Percentiles rank a stretch among this genome's conserved stretches.
Conservation (phyloP, 37 sponge, comb jelly and placozoan species). For the Haliclona indistincta region DNA sequence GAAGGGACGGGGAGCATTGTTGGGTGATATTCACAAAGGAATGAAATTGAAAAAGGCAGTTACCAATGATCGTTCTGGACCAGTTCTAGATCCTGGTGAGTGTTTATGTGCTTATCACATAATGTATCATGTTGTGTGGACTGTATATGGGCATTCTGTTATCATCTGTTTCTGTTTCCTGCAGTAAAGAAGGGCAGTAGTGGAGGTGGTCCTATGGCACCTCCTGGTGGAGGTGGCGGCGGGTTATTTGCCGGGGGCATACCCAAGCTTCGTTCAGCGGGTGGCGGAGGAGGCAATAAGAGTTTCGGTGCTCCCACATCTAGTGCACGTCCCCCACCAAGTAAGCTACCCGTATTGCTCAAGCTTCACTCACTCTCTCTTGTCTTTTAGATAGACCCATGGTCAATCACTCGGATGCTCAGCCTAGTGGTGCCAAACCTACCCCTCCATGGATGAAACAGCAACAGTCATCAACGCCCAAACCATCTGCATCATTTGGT, state of each 20-base stretch:
- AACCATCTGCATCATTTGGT: no score
- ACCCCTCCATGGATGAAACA: background rate
- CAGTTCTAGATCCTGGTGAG: conserved; percentile 37
- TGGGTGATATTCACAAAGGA: conserved; percentile 79
- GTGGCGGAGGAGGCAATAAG: background rate
- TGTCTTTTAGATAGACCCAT: no score
- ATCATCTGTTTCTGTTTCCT: background rate
- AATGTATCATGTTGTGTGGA: background rate
- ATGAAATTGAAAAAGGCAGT: conserved; percentile 76
- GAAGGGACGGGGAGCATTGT: conserved; percentile 65
- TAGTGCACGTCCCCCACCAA: background rate
- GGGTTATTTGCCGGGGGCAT: conserved; percentile 92
- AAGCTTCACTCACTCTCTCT: background rate
- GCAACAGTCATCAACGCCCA: background rate
- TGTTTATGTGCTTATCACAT: no score
- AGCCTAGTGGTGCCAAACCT: no score
- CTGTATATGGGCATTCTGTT: background rate
- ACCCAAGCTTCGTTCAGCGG: conserved; percentile 64
- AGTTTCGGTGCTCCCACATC: background rate
- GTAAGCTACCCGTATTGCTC: background rate
- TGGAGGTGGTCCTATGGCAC: conserved; percentile 60
- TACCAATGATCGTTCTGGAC: conserved; percentile 81
- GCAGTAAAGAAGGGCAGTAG: conserved; percentile 12
- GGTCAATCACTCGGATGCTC: no score
- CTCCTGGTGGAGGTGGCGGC: conserved; percentile 78